phyloP scores from a whole-genome alignment of 2,113 vertebrate genomes.

The Pampusana beccarii region DNA sequence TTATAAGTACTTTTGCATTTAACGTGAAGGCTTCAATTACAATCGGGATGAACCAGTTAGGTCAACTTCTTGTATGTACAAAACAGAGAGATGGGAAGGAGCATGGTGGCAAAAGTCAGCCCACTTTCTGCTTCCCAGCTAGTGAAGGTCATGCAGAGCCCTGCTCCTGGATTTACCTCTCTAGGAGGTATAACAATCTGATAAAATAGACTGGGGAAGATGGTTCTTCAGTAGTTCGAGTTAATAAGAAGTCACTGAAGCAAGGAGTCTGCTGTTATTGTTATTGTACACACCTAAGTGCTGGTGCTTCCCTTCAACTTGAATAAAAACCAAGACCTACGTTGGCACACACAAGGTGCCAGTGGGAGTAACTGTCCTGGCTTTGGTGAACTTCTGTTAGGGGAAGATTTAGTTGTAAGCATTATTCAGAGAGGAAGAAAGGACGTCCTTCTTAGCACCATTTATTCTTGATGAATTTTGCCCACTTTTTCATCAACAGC shows the following conservation, averaged over 20 bases:
- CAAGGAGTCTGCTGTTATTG: neutral
- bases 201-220: neutral
- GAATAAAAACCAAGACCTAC: rapidly evolving
- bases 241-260: neutral
- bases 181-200: neutral
- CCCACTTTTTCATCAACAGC: neutral
- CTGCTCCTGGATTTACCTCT: neutral
- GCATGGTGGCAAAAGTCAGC: neutral
- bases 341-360: neutral
- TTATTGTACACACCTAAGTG: neutral
- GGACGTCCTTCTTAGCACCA: neutral
- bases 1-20: neutral
- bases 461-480: neutral
- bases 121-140: neutral
- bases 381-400: neutral
- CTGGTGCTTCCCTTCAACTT: neutral
- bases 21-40: conserved; percentile 3
- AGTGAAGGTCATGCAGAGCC: neutral
- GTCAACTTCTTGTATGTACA: neutral
- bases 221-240: neutral
- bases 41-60: neutral
- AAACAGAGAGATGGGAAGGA: neutral
- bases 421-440: neutral
- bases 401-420: neutral
- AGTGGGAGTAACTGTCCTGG: neutral